A percentile compares a stretch with the other conserved stretches of the same genome.
phyloP scores from a whole-genome alignment of 2,113 vertebrate species.

The Ageneiosus marmoratus region DNA sequence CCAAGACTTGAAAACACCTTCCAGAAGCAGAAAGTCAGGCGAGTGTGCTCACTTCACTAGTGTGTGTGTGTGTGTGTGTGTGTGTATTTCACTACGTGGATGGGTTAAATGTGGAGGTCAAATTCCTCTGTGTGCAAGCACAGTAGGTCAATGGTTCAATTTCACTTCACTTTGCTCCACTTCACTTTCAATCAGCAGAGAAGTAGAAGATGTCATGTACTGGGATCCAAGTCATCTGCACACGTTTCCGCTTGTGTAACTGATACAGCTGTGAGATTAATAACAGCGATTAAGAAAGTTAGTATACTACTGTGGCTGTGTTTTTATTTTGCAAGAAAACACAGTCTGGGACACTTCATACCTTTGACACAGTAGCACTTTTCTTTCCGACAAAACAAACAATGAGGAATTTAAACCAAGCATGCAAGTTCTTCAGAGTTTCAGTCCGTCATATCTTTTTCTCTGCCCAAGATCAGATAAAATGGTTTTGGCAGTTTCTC shows the following conservation, averaged over 20 bases:
- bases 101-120: too few species aligned
- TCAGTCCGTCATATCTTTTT: not conserved
- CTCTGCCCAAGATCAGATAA: not conserved
- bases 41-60: too few species aligned
- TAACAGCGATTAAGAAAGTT: not conserved
- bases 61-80: too few species aligned
- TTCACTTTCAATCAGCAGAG: too few species aligned
- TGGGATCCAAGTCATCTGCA: not conserved
- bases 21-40: too few species aligned
- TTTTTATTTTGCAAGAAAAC: not conserved
- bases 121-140: too few species aligned
- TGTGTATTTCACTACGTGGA: too few species aligned
- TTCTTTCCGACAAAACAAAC: not conserved
- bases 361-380: not conserved
- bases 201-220: not conserved
- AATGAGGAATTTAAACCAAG: not conserved
- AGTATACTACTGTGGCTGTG: not conserved
- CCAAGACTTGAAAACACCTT: too few species aligned
- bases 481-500: slow-evolving; percentile 12
- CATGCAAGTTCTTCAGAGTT: not conserved
- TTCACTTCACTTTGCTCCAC: too few species aligned
- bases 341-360: not conserved
- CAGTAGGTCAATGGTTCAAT: too few species aligned
- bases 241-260: not conserved
- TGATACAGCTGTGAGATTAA: not conserved